Percentiles rank a stretch among this genome's conserved stretches.
These are phyloP conservation scores for Eledone cirrhosa DNA, from an alignment of 2,888 invertebrate species.

Conservation along the genomic window DNA sequence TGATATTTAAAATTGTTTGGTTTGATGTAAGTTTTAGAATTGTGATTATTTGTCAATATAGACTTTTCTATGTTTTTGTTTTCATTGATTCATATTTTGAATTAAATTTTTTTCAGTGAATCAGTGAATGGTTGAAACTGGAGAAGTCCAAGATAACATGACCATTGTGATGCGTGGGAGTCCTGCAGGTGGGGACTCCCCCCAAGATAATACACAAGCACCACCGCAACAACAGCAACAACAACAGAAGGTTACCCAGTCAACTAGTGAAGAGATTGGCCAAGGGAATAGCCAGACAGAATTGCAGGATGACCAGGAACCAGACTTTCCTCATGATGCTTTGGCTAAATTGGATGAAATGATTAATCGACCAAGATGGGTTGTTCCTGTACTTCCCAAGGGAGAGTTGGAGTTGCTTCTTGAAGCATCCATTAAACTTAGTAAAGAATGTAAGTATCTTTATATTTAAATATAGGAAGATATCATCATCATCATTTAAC, in stretches of 20 bases:
- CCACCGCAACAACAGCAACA: constrained; percentile 30
- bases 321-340: constrained; percentile 85
- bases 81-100: neutral
- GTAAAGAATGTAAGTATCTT: constrained; percentile 77
- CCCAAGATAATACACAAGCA: constrained; percentile 51
- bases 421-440: constrained; percentile 87
- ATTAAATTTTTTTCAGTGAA: constrained; percentile 9
- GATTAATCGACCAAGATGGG: constrained; percentile 95
- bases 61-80: too few relatives aligned
- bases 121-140: constrained; percentile 30
- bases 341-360: constrained; percentile 91
- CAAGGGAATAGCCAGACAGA: constrained; percentile 47
- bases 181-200: constrained; percentile 62
- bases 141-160: constrained; percentile 46
- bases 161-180: constrained; percentile 65
- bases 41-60: too few relatives aligned
- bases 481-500: neutral
- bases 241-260: constrained; percentile 30
- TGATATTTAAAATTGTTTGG: too few relatives aligned
- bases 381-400: constrained; percentile 95
- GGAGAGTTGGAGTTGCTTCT: constrained; percentile 93
- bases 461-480: too few relatives aligned
- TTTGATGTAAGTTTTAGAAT: too few relatives aligned
- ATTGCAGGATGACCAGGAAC: constrained; percentile 56
- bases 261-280: constrained; percentile 45